Conservation (phyloP, 2,797 vertebrate genomes). For the Lutjanus argentimaculatus region DNA sequence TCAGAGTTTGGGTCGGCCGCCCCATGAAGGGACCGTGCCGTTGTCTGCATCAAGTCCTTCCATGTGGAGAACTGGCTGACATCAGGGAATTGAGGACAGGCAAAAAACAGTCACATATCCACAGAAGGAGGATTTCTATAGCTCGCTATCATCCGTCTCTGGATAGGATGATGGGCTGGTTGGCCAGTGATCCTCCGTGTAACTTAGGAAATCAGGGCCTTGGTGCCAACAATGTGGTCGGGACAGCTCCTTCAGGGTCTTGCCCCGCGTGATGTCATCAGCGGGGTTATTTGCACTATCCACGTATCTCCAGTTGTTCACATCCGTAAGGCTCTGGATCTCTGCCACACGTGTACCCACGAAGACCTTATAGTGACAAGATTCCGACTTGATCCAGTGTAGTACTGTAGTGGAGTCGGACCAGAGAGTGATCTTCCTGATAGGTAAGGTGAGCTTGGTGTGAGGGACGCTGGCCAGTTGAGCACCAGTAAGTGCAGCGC, state of each 20-base stretch:
- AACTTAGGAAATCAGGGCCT: background rate
- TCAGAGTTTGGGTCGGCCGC: background rate
- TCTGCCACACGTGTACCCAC: slow-evolving; percentile 20
- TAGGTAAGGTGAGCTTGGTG: background rate
- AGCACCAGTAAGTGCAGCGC: slow-evolving; percentile 20
- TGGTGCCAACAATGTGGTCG: background rate
- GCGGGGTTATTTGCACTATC: slow-evolving; percentile 2
- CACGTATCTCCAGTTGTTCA: background rate
- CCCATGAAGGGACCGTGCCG: background rate
- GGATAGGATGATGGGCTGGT: background rate
- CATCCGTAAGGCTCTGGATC: slow-evolving; percentile 9
- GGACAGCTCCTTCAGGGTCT: background rate
- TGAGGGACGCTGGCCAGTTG: slow-evolving; percentile 17
- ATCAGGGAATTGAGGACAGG: background rate
- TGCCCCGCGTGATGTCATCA: slow-evolving; percentile 20
- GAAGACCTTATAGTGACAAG: slow-evolving; percentile 27
- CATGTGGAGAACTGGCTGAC: background rate
- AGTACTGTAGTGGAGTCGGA: slow-evolving; percentile 30
- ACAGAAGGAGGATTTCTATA: background rate
- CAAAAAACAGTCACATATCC: background rate
- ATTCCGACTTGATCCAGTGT: slow-evolving; percentile 1
- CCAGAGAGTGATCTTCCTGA: slow-evolving; percentile 6
- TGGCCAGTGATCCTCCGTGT: background rate
- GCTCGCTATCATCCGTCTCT: background rate
- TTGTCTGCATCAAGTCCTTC: background rate